These are phyloP conservation scores for Apis mellifera DNA, from an alignment of 1,140 invertebrate genomes.

Conservation along the genomic window DNA sequence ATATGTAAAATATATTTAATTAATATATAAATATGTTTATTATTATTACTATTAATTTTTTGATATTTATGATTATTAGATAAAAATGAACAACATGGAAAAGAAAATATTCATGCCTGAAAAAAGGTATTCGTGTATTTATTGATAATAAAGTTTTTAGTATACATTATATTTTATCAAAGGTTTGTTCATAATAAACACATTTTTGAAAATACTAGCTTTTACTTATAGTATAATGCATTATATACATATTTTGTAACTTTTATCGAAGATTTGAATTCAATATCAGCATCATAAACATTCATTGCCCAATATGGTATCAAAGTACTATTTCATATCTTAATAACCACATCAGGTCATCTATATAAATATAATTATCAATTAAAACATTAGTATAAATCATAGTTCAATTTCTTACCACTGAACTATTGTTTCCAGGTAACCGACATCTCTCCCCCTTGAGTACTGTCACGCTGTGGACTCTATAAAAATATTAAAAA, in stretches of 20 bases:
- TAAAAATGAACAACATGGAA: neutral
- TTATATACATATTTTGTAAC: constrained; percentile 47
- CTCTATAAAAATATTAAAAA: constrained; percentile 69
- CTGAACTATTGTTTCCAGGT: constrained; percentile 79
- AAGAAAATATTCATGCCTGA: constrained; percentile 2
- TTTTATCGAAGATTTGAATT: constrained; percentile 48
- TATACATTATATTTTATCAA: constrained; percentile 38
- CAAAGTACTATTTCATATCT: constrained; percentile 47
- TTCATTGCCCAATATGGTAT: constrained; percentile 28
- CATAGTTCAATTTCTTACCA: constrained; percentile 75
- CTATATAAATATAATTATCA: constrained; percentile 37
- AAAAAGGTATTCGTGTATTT: constrained; percentile 27
- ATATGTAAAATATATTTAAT: too few species aligned
- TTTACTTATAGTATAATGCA: constrained; percentile 4
- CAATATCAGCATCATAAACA: constrained; percentile 29
- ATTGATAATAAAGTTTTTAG: constrained; percentile 32
- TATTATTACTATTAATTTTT: neutral
- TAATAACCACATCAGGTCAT: constrained; percentile 47
- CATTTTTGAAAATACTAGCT: constrained; percentile 24
- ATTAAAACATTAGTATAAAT: constrained; percentile 23
- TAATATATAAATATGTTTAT: neutral
- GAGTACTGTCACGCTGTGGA: constrained; percentile 80
- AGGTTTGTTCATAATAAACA: constrained; percentile 28
- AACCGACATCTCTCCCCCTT: constrained; percentile 82
- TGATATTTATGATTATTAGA: neutral